Evolutionary conservation across 1,140 invertebrate genomes (phyloP), one percentile per base, ranked within the genome.

Genomic region (Monochamus saltuarius): DNA sequence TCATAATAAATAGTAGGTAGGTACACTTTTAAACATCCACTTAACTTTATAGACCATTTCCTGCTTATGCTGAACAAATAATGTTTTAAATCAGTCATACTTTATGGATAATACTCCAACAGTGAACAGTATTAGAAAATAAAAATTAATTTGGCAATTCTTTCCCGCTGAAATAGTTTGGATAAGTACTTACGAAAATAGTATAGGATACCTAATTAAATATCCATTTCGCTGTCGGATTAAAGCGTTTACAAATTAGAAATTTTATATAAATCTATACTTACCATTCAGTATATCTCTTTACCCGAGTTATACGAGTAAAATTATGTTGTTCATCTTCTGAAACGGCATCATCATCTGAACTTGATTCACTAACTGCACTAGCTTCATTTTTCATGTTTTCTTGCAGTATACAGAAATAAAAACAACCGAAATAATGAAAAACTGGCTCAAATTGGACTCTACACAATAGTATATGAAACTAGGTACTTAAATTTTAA

Each of bases 331-430:
- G 29, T 13, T 60, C 59, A 19, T 60, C 59, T n/a, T 22, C 45
- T 16, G 49, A 42, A 29, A n/a, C 59, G 7, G 59, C 17, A 54
- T 52, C 50, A 49, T 29, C 47, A 46, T 60, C 57, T 11, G 59
- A 60, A 60, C 51, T 60, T 37, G 50, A 60, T 36, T 60, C 59
- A 54, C 59, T 54, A 38, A 36, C 59, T 1, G 17, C 45, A 47
- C 45, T 22, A 2, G 13, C 45, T 29, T 47, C 45, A 19, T 47
- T 47, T 47, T 47, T 47, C 45, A 47, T 47, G 19, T 47, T 47
- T 47, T 11, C 45, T n/a, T n/a, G 2, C 4, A 47, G 7, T 13
- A 22, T 16, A 17, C 10, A 6, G 22, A 2, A 29, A 29, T 29
- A 29, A 29, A 29, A 29, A 3, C 22, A 29, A 29, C 6, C 6